phyloP scores from a whole-genome alignment of 1,140 invertebrate genomes.

The Berghia stephanieae region DNA sequence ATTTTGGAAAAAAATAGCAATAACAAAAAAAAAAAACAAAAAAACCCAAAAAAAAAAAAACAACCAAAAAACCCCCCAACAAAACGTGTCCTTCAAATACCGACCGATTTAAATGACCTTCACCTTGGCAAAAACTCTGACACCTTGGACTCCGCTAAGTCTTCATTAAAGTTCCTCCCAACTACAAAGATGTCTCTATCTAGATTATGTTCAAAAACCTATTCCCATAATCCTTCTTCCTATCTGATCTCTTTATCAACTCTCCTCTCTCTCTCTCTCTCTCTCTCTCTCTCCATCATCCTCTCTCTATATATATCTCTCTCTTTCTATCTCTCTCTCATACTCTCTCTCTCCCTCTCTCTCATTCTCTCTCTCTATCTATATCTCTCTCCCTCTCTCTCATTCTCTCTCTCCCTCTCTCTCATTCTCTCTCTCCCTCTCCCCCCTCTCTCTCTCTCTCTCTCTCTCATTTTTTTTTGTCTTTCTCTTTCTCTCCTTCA shows the following conservation, averaged over 20 bases:
- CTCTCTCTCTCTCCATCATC: neutral
- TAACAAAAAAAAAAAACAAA: too few species aligned
- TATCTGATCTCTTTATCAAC: neutral
- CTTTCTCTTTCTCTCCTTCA: neutral
- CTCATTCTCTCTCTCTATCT: neutral
- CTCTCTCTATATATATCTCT: neutral
- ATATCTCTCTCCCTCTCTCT: neutral
- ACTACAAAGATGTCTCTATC: too few species aligned
- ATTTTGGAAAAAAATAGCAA: too few species aligned
- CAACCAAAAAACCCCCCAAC: too few species aligned
- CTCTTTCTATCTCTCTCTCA: neutral
- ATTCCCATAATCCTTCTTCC: too few species aligned
- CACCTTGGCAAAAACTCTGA: too few species aligned
- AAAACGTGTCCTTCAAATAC: too few species aligned
- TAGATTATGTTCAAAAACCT: too few species aligned
- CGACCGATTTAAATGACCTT: too few species aligned
- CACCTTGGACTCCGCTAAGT: too few species aligned
- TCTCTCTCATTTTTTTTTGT: neutral
- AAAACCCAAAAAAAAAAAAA: too few species aligned
- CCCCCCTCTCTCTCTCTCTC: neutral
- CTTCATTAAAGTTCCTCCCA: too few species aligned
- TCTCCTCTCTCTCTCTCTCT: neutral
- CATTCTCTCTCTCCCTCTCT: neutral
- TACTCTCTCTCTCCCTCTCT: neutral
- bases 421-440: neutral